Evolutionary conservation across 2,888 invertebrate species (phyloP).

Genomic region (Drosophila eohydei): DNA sequence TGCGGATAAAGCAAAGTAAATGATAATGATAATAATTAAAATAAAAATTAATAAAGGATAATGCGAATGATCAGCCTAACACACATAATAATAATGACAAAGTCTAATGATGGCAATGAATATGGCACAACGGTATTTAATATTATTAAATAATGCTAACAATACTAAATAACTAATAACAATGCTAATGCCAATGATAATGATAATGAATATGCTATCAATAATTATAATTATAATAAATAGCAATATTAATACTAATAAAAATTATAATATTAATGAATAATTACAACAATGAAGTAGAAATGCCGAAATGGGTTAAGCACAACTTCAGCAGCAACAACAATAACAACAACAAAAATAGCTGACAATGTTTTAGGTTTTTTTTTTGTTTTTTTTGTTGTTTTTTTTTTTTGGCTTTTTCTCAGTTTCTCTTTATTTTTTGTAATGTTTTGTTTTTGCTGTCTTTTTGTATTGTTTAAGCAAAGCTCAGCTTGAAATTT

Average conservation of each 20-base stretch:
- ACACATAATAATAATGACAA: background rate
- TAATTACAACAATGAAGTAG: background rate
- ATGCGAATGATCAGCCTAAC: background rate
- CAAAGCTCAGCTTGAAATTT: constrained; percentile 73
- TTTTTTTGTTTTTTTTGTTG: constrained; percentile 11
- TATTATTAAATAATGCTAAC: too few species aligned
- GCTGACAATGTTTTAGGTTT: constrained; percentile 53
- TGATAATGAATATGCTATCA: background rate
- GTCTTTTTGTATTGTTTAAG: constrained; percentile 39
- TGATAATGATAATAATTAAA: background rate
- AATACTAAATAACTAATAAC: too few species aligned
- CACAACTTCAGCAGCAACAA: constrained; percentile 14
- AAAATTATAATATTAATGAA: background rate
- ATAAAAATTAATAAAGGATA: background rate
- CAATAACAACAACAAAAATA: constrained; percentile 24
- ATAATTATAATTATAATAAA: background rate
- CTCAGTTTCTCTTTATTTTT: constrained; percentile 23
- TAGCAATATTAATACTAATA: background rate
- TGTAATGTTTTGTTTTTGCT: constrained; percentile 6
- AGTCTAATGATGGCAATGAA: too few species aligned
- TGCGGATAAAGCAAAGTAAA: background rate
- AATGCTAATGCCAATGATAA: background rate
- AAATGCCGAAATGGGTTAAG: constrained; percentile 36
- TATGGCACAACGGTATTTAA: too few species aligned
- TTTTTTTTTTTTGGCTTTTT: constrained; percentile 14